Percentiles rank a stretch among this genome's conserved stretches.
Conservation (phyloP, 2,797 vertebrate species). For the Thunnus albacares region DNA sequence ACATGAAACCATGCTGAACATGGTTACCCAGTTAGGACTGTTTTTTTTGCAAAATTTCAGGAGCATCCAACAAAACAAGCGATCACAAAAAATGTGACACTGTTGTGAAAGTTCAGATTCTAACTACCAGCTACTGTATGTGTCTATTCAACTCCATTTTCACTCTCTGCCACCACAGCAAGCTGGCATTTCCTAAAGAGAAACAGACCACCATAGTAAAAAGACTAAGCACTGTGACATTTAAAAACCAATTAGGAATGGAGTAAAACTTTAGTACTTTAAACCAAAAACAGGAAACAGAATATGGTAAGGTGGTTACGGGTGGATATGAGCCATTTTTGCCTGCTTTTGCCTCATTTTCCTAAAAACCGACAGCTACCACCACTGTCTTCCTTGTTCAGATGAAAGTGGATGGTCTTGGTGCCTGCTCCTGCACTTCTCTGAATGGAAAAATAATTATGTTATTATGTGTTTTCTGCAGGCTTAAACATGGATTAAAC, state of each 20-base stretch:
- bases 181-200: slow-evolving; percentile 45
- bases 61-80: slow-evolving; percentile 1
- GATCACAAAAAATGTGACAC: slow-evolving; percentile 6
- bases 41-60: neutral
- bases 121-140: neutral
- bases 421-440: neutral
- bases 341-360: neutral
- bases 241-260: slow-evolving; percentile 53
- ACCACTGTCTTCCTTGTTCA: neutral
- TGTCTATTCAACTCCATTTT: neutral
- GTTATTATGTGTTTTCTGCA: neutral
- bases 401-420: neutral
- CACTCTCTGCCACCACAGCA: slow-evolving; percentile 13
- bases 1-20: too few relatives aligned
- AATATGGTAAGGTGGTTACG: neutral
- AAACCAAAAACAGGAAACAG: slow-evolving; percentile 28
- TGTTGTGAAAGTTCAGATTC: slow-evolving; percentile 4
- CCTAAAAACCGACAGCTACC: neutral
- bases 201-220: slow-evolving; percentile 50
- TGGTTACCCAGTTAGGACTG: neutral
- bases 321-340: neutral
- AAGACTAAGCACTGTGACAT: slow-evolving; percentile 46
- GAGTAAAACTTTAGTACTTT: slow-evolving; percentile 41
- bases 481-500: neutral
- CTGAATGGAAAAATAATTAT: neutral